Evolutionary conservation across 2,113 vertebrate species (phyloP), one percentile per base, ranked within the genome.

Genomic region (Puffinus mauretanicus): DNA sequence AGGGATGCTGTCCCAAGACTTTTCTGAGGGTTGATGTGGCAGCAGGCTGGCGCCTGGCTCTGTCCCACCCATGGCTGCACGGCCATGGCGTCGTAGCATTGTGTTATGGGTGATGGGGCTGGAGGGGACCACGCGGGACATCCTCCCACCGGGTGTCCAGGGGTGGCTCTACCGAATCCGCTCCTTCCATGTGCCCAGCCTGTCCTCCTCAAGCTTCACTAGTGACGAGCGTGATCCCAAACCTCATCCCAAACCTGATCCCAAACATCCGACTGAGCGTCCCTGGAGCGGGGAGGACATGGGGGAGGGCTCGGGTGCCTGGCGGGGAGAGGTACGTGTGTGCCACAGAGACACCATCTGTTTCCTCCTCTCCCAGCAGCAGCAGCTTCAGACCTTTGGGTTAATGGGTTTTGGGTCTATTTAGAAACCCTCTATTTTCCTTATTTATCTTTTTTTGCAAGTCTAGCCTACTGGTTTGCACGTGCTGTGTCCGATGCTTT

Each of bases 71-170:
- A 29, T 0, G 4, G 20, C 26, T 2, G 3, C 27, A 7, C 32
- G 29, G 16, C 55, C 9, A 4, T 11, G 30, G 46, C 42, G 44
- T 62, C 18, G 1, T 75, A 46, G 42, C 8, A 26, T 51, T 61
- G 46, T 44, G 17, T 79, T 66, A n/a, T 9, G 21, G 62, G 8
- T 0, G 2, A 26, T 46, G 49, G 26, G 30, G 14, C 57, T 90
- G 67, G 67, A 64, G n/a, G 6, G 26, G 11, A 32, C 52, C 8
- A 1, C 0, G 3, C 32, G 24, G 20, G 18, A 49, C 57, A 26
- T n/a, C 13, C 15, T 86, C 34, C 13, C 44, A 16, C 38, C 0
- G 3, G 15, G 26, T 80, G 30, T 61, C 0, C 0, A 0, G 6
- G 14, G 10, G 8, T 1, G 4, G 25, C 42, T 84, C 24, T 85